phyloP scores from a whole-genome alignment of 2,888 invertebrate genomes.

The Geotrupes spiniger region DNA sequence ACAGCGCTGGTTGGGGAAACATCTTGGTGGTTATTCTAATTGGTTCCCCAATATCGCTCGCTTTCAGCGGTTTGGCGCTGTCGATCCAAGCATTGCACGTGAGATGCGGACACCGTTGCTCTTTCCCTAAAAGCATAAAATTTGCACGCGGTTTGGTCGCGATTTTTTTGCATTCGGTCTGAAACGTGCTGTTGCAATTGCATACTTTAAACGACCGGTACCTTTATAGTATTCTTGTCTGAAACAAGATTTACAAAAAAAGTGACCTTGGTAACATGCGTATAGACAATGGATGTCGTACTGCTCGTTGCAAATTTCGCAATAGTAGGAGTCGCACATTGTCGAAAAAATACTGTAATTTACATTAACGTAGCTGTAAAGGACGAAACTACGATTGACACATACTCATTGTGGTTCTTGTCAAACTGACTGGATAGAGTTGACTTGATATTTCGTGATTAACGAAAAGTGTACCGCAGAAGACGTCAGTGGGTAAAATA shows the following conservation, averaged over 20 bases:
- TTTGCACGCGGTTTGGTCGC: too few relatives aligned
- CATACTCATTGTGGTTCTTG: too few relatives aligned
- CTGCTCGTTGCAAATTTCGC: slow-evolving; percentile 25
- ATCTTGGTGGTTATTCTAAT: slow-evolving; percentile 22
- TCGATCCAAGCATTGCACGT: slow-evolving; percentile 24
- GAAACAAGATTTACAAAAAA: slow-evolving; percentile 30
- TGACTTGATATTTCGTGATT: too few relatives aligned
- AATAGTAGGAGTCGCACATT: slow-evolving; percentile 22
- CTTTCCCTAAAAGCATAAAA: slow-evolving; percentile 19
- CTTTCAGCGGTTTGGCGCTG: background rate
- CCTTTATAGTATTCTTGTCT: slow-evolving; percentile 27
- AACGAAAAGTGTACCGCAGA: too few relatives aligned
- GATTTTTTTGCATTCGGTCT: too few relatives aligned
- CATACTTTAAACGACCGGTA: slow-evolving; percentile 8
- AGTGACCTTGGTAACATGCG: slow-evolving; percentile 32
- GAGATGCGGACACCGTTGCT: slow-evolving; percentile 23
- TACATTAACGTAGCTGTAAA: background rate
- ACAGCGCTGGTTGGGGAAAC: slow-evolving; percentile 22
- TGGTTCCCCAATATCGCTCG: slow-evolving; percentile 2
- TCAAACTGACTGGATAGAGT: too few relatives aligned
- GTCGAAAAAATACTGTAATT: background rate
- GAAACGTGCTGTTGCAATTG: too few relatives aligned
- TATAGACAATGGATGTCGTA: slow-evolving; percentile 25
- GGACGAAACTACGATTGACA: too few relatives aligned
- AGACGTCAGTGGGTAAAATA: too few relatives aligned